Conservation (phyloP, 2,797 vertebrate species). For the Carcharodon carcharias region DNA sequence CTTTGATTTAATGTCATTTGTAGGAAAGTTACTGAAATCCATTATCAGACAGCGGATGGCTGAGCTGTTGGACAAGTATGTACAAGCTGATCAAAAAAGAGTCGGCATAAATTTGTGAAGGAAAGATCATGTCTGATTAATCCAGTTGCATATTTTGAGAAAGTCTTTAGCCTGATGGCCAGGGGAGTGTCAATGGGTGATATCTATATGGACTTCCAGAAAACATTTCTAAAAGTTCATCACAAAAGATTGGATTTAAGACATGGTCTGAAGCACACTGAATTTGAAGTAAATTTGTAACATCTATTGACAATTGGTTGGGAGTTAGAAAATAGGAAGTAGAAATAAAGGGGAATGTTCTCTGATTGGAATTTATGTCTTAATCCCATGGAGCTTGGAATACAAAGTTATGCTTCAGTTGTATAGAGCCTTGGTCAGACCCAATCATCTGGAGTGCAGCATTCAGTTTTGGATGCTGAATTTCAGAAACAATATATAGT, state of each 20-base stretch:
- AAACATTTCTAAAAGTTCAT: background rate
- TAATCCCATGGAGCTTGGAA: background rate
- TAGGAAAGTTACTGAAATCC: background rate
- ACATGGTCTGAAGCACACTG: background rate
- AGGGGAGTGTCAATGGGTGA: background rate
- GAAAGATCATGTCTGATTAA: background rate
- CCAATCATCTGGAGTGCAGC: background rate
- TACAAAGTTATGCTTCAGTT: background rate
- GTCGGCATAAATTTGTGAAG: background rate
- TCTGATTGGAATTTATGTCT: background rate
- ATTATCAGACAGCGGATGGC: no score
- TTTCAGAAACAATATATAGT: background rate
- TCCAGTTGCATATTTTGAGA: background rate
- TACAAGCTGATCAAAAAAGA: background rate
- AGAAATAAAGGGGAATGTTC: background rate
- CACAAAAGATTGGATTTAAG: background rate
- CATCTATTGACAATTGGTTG: background rate
- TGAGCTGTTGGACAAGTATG: background rate
- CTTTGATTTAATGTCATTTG: background rate
- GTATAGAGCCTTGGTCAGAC: background rate
- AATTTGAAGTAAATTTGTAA: background rate
- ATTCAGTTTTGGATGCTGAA: background rate
- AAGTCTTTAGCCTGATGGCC: background rate
- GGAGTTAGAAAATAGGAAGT: background rate
- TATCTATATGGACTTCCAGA: background rate